Conservation (phyloP, 2,113 vertebrate genomes). For the Tonatia bakeri region DNA sequence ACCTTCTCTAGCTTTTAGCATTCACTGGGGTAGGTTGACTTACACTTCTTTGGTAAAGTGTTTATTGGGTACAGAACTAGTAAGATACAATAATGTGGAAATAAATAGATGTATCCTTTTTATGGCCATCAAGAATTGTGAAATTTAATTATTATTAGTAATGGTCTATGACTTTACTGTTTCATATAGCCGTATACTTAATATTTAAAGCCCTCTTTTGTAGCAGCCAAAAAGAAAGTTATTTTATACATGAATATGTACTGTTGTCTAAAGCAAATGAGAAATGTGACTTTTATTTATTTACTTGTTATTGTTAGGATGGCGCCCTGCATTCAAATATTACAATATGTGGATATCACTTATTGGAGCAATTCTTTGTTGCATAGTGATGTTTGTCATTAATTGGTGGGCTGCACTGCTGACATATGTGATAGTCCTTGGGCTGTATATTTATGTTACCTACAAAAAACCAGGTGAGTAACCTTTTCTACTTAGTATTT, state of each 20-base stretch:
- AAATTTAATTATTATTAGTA: not conserved
- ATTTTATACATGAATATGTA: not conserved
- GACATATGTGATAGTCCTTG: conserved; percentile 96
- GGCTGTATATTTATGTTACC: conserved; percentile 97
- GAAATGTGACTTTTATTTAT: not conserved
- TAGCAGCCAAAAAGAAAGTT: not conserved
- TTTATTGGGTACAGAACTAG: not conserved
- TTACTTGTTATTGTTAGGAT: conserved; percentile 83
- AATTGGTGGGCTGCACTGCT: conserved; percentile 98
- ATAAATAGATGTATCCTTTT: not conserved
- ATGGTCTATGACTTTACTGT: not conserved
- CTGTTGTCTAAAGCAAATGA: not conserved
- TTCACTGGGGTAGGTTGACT: not conserved
- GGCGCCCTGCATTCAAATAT: conserved; percentile 98
- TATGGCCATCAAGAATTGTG: not conserved
- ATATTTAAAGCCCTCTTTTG: not conserved
- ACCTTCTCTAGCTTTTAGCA: not conserved
- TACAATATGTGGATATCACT: conserved; percentile 99
- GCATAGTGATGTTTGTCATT: conserved; percentile 98
- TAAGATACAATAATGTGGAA: not conserved
- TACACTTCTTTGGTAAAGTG: not conserved
- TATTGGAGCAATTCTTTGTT: conserved; percentile 93
- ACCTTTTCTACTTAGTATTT: not conserved
- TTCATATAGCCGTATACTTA: not conserved
- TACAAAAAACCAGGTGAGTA: conserved; percentile 97